Evolutionary conservation across 2,888 invertebrate genomes (phyloP).

Genomic region (Scaptomyza tumidula): DNA sequence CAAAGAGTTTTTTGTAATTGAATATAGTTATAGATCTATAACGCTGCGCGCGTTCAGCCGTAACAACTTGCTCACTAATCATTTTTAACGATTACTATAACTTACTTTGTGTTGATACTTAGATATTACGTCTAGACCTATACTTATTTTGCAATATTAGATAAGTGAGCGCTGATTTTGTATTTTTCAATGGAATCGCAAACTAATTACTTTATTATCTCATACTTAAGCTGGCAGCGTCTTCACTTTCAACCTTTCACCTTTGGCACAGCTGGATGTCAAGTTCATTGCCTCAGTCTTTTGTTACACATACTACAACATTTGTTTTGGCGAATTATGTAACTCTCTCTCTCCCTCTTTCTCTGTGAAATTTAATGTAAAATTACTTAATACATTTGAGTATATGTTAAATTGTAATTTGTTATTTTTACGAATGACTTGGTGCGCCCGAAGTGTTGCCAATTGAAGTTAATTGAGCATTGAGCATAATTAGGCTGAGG

Average conservation of each 20-base stretch:
- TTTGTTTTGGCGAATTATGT: conserved; percentile 37
- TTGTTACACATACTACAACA: conserved; percentile 44
- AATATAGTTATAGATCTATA: neutral
- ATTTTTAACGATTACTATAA: conserved; percentile 1
- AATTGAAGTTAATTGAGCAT: conserved; percentile 64
- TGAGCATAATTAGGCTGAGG: conserved; percentile 30
- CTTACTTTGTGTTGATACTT: neutral
- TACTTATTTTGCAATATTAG: conserved; percentile 3
- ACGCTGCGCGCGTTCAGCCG: neutral
- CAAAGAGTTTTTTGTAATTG: neutral
- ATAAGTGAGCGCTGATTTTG: neutral
- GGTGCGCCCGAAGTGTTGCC: conserved; percentile 70
- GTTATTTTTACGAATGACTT: conserved; percentile 57
- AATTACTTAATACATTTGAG: conserved; percentile 65
- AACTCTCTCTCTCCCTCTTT: neutral
- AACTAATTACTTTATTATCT: neutral
- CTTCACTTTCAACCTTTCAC: conserved; percentile 4
- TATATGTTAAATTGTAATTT: conserved; percentile 29
- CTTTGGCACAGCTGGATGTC: conserved; percentile 29
- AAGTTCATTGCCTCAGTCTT: conserved; percentile 77
- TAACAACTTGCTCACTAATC: neutral
- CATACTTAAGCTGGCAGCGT: neutral
- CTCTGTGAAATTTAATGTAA: conserved; percentile 49
- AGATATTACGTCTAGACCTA: neutral
- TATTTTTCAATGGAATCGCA: neutral